Evolutionary conservation across 2,888 invertebrate species (phyloP).

Genomic region (Lathronympha strigana): DNA sequence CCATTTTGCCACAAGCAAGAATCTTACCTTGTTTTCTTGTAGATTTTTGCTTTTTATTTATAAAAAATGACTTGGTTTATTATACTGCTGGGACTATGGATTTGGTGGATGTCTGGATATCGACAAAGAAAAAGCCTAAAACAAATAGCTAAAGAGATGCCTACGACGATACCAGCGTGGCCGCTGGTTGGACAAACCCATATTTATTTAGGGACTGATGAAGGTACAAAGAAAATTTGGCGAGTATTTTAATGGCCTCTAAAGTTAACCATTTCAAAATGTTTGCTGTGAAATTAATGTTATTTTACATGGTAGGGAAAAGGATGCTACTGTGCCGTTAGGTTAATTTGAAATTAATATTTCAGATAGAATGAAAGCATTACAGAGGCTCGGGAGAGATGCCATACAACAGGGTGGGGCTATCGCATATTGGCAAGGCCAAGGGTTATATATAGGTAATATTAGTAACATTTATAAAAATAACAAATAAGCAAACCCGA

Average conservation of each 20-base stretch:
- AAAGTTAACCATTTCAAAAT: no score
- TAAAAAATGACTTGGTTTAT: constrained; percentile 9
- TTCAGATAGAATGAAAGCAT: constrained; percentile 8
- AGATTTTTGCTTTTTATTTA: neutral
- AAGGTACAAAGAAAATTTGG: no score
- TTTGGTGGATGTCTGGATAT: constrained; percentile 22
- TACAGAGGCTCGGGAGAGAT: constrained; percentile 5
- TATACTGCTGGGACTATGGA: neutral
- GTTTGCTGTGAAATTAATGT: no score
- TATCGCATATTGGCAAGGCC: constrained; percentile 4
- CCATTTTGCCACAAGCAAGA: no score
- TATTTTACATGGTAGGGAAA: no score
- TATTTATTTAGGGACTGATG: constrained; percentile 13
- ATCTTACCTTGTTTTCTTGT: neutral
- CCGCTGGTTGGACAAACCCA: constrained; percentile 10
- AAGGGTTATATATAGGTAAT: neutral
- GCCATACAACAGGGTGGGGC: constrained; percentile 10
- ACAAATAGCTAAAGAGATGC: constrained; percentile 15
- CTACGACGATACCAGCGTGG: constrained; percentile 1
- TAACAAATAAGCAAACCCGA: no score
- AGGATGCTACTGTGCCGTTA: no score
- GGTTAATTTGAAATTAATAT: neutral
- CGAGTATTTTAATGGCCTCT: no score
- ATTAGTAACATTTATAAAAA: no score
- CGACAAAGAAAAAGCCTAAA: neutral